A percentile compares a stretch with the other conserved stretches of the same genome.
These are phyloP conservation scores for Hippopotamyrus pictus DNA, from an alignment of 2,797 vertebrate species.

Conservation along the genomic window DNA sequence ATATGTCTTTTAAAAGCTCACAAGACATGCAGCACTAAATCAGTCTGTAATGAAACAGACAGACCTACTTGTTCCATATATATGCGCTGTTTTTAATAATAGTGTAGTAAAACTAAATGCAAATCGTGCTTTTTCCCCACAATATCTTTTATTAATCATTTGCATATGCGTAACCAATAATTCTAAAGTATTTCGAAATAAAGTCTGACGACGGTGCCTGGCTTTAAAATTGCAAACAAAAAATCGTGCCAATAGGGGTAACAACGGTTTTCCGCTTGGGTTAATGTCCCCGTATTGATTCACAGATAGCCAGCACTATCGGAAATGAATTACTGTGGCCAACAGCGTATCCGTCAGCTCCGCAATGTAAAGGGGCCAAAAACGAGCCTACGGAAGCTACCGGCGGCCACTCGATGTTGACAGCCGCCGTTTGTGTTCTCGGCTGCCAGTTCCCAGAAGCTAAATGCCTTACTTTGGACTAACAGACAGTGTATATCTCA, in stretches of 20 bases:
- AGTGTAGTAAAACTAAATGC: not conserved
- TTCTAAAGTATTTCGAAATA: not conserved
- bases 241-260: constrained; percentile 24
- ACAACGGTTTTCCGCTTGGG: constrained; percentile 35
- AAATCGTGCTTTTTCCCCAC: not conserved
- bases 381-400: constrained; percentile 32
- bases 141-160: not conserved
- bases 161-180: not conserved
- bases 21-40: not conserved
- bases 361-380: constrained; percentile 21
- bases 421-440: not conserved
- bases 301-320: constrained; percentile 35
- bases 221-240: constrained; percentile 33
- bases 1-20: not conserved
- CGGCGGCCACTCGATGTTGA: constrained; percentile 40
- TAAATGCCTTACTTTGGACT: not conserved
- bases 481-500: not conserved
- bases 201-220: constrained; percentile 20
- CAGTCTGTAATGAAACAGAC: not conserved
- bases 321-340: constrained; percentile 44
- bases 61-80: not conserved
- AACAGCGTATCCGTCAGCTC: constrained; percentile 32
- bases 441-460: constrained; percentile 28
- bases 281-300: constrained; percentile 45
- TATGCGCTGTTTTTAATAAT: not conserved